Evolutionary conservation across 2,888 invertebrate species (phyloP).

Genomic region (Cryptocheilus praepositus): DNA sequence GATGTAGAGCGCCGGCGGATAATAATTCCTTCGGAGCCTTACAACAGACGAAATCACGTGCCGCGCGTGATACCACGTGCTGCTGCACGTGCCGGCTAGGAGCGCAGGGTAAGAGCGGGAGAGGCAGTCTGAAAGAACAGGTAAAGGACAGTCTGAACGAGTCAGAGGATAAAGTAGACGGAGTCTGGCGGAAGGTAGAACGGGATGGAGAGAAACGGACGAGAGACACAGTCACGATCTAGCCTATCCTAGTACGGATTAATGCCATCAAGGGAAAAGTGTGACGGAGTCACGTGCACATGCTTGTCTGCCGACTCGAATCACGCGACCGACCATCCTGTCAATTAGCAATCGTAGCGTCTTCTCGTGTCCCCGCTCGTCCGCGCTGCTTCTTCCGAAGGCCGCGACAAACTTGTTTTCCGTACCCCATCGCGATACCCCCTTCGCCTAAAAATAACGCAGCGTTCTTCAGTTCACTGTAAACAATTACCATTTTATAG

Average conservation of each 20-base stretch:
- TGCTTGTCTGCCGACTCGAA: constrained; percentile 49
- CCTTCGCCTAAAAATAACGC: background rate
- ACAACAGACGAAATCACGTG: constrained; percentile 62
- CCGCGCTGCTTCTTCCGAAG: constrained; percentile 10
- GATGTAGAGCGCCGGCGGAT: constrained; percentile 42
- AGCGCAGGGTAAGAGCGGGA: constrained; percentile 18
- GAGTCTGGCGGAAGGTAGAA: constrained; percentile 4
- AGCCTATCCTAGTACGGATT: constrained; percentile 44
- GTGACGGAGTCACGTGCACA: constrained; percentile 57
- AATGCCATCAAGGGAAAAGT: constrained; percentile 54
- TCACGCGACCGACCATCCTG: constrained; percentile 58
- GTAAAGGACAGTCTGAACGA: background rate
- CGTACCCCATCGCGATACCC: too few relatives aligned
- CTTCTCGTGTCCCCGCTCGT: constrained; percentile 31
- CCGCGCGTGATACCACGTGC: constrained; percentile 67
- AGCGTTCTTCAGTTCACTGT: background rate
- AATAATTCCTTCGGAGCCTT: constrained; percentile 46
- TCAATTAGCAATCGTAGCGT: constrained; percentile 47
- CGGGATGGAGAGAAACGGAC: constrained; percentile 5
- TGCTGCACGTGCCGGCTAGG: constrained; percentile 56
- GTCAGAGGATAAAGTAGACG: background rate
- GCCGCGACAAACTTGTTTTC: constrained; percentile 34
- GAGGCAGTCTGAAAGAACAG: constrained; percentile 17
- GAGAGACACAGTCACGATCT: constrained; percentile 33
- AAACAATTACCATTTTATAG: background rate